Base-by-base conservation (phyloP, 2,888 invertebrate species). In the Crioceris asparagi region DNA sequence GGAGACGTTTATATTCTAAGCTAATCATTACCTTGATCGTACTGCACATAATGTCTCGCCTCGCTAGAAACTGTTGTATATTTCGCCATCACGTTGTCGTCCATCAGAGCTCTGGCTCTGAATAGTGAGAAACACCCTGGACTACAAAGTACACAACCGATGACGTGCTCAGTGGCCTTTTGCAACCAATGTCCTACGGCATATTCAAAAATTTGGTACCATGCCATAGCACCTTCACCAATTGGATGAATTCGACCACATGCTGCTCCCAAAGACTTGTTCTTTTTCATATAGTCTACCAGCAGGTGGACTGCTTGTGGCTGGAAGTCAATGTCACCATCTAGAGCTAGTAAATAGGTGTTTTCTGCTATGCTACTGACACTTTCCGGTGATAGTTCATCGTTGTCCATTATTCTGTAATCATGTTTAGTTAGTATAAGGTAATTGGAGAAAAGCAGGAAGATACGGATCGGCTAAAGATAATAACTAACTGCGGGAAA, bases 181-280 rank as follows among this genome's bases (percentile, higher is more conserved):
- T 90, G 90, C 50, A 91, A 70, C 91, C 91, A 91, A 69, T 91
- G 90, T 3, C 90, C 88, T 44, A 91, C 80, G 1, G 90, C 88
- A 57, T 91, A 91, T 60, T 91, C 91, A 57, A 91, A 91, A 59
- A 78, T 79, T 64, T 65, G 65, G 36, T 64, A 64, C 64, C 64
- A 65, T n/a, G 58, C 60, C 56, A 64, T 59, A 2, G 57, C 59
- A 7, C 65, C 65, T 25, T 77, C 72, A 19, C 90, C 90, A 32
- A 87, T 75, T 0, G 91, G 91, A 68, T 91, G 91, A 53, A 91
- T 88, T 39, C 91, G 74, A 1, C 90, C 90, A 59, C 91, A 91
- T 12, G 87, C 88, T 7, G 88, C 88, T 2, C 90, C 90, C 18
- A 45, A 33, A 11, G 56, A 72, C 51, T 71, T 74, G 55, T 88